These are phyloP conservation scores for Drosophila parthenogenetica DNA, from an alignment of 2,888 invertebrate genomes.

Conservation along the genomic window DNA sequence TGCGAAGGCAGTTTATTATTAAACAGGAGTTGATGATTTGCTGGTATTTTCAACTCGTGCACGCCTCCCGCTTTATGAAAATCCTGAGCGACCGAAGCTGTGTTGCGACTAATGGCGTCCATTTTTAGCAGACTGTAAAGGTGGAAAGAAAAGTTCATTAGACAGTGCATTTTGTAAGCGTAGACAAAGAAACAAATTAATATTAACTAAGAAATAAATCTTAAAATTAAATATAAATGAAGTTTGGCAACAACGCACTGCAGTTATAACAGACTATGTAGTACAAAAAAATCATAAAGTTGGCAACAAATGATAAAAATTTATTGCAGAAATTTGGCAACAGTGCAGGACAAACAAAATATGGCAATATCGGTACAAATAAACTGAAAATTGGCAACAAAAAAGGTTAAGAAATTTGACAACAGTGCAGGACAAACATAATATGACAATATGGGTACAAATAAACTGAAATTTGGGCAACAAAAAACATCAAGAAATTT, in stretches of 20 bases:
- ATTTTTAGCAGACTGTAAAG: conserved; percentile 84
- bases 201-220: background rate
- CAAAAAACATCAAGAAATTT: conserved; percentile 3
- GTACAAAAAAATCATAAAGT: background rate
- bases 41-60: conserved; percentile 85
- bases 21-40: conserved; percentile 84
- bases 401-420: conserved; percentile 3
- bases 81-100: conserved; percentile 87
- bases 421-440: conserved; percentile 6
- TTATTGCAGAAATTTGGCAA: conserved; percentile 2
- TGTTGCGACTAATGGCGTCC: conserved; percentile 85
- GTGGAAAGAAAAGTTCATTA: background rate
- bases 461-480: background rate
- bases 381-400: conserved; percentile 3
- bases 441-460: background rate
- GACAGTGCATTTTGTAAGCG: background rate
- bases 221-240: background rate
- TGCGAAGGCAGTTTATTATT: conserved; percentile 85
- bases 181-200: background rate
- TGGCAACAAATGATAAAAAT: conserved; percentile 1
- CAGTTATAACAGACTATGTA: background rate
- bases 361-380: background rate
- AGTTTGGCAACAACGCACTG: background rate
- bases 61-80: conserved; percentile 88
- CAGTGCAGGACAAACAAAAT: conserved; percentile 2